Conservation (phyloP, 1,140 invertebrate genomes). For the honey bee (Apis mellifera) region DNA sequence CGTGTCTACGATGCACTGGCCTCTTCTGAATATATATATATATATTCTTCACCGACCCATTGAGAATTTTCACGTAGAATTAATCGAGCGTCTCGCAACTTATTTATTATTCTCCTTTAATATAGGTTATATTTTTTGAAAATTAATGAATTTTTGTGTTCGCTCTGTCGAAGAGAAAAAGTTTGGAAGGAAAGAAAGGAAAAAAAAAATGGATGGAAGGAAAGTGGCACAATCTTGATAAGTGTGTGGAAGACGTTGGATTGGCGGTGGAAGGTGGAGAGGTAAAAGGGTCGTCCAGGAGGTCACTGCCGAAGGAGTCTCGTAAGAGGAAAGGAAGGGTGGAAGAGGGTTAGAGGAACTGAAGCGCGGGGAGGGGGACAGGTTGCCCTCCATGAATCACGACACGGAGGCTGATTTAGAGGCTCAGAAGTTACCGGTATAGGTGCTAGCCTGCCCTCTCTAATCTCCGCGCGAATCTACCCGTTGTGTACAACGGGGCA, state of each 20-base stretch:
- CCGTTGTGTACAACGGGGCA: slow-evolving; percentile 62
- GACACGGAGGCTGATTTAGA: slow-evolving; percentile 80
- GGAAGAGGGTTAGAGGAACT: slow-evolving; percentile 32
- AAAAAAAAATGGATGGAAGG: slow-evolving; percentile 26
- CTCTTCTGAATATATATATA: neutral
- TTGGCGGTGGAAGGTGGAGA: slow-evolving; percentile 61
- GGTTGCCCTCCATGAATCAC: slow-evolving; percentile 79
- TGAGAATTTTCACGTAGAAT: neutral
- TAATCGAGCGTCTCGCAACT: too few relatives aligned
- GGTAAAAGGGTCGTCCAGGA: slow-evolving; percentile 76
- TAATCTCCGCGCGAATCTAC: slow-evolving; percentile 71
- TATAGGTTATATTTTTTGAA: too few relatives aligned
- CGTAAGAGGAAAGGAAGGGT: slow-evolving; percentile 68
- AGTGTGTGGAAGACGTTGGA: slow-evolving; percentile 60
- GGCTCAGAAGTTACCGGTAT: slow-evolving; percentile 77
- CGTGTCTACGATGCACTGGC: neutral
- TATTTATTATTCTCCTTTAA: too few relatives aligned
- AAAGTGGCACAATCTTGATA: slow-evolving; percentile 56
- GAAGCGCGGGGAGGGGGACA: slow-evolving; percentile 58
- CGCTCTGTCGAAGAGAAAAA: neutral
- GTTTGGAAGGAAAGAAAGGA: neutral
- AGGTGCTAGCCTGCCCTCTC: slow-evolving; percentile 74
- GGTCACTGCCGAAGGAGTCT: slow-evolving; percentile 76
- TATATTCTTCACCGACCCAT: neutral
- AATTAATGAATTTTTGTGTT: too few relatives aligned